phyloP scores from a whole-genome alignment of 2,888 invertebrate genomes.

The Himalopsyche kuldschensis region DNA sequence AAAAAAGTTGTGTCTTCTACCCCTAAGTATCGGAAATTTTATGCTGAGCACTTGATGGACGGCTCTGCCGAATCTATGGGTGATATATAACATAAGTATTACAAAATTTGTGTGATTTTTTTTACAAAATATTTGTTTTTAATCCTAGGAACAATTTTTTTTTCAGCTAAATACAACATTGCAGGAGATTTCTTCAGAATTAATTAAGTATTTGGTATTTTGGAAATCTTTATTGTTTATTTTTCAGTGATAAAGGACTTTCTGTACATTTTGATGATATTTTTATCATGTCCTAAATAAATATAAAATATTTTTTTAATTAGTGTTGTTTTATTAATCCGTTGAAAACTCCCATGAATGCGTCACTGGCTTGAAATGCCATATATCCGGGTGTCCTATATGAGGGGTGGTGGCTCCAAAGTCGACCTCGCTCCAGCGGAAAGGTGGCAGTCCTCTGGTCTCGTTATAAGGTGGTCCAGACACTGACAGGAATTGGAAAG shows the following conservation, averaged over 20 bases:
- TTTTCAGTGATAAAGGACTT: no score
- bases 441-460: constrained; percentile 66
- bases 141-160: not conserved
- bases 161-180: constrained; percentile 11
- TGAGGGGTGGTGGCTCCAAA: constrained; percentile 60
- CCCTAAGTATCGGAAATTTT: constrained; percentile 30
- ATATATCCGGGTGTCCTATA: constrained; percentile 69
- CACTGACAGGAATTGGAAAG: constrained; percentile 60
- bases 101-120: no score
- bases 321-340: not conserved
- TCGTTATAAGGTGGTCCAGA: constrained; percentile 56
- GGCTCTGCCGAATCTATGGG: constrained; percentile 32
- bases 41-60: constrained; percentile 32
- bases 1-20: not conserved
- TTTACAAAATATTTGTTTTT: not conserved
- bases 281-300: no score
- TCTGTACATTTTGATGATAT: no score
- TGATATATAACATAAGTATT: constrained; percentile 5
- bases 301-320: no score
- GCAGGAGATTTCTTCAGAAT: not conserved
- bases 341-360: constrained; percentile 51
- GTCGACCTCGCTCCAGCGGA: constrained; percentile 67
- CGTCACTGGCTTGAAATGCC: constrained; percentile 63
- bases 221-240: no score
- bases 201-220: not conserved